Evolutionary conservation across 1,140 invertebrate genomes (phyloP), one percentile per base, ranked within the genome.

Genomic region (Drosophila equinoxialis): DNA sequence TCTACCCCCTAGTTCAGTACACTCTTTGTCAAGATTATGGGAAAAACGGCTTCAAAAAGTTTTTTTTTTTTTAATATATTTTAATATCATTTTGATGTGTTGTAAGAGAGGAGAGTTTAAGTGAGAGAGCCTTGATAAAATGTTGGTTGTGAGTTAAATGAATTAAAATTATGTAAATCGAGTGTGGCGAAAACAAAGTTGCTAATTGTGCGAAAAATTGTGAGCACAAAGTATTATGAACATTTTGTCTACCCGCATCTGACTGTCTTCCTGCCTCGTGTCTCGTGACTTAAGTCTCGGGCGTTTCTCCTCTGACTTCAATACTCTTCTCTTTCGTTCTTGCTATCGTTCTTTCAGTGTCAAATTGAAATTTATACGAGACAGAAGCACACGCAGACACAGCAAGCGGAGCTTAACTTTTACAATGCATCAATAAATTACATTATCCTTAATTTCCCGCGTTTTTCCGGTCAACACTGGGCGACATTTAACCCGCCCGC

Each of bases 361-460:
- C 82, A 85, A 85, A 85, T 76, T 86, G 82, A 87, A 87, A 85
- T 85, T 85, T 85, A 85, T 85, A 86, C 68, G 77, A 81, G 81
- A 74, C 62, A 68, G 65, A 64, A 68, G 41, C 68, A 64, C 37
- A 11, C 10, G 5, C 37, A 39, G 10, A 13, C 37, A 68, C 51
- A 65, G 71, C 68, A 65, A 69, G 82, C 74, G 74, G 62, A 86
- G 82, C 82, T 85, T 85, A 86, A 85, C 82, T 85, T 82, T 85
- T 87, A 85, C 82, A 85, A 86, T 85, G 79, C 75, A 85, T 86
- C 82, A 85, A 85, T 85, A 85, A 85, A 85, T 85, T 85, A 85
- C 82, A 85, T 85, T 85, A 85, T 85, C 82, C 82, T 85, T 85
- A 85, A 85, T 85, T 85, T 85, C 83, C 82, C 82, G 82, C 82